Conservation (phyloP, 2,888 invertebrate species). For the Syrista parreyssii region DNA sequence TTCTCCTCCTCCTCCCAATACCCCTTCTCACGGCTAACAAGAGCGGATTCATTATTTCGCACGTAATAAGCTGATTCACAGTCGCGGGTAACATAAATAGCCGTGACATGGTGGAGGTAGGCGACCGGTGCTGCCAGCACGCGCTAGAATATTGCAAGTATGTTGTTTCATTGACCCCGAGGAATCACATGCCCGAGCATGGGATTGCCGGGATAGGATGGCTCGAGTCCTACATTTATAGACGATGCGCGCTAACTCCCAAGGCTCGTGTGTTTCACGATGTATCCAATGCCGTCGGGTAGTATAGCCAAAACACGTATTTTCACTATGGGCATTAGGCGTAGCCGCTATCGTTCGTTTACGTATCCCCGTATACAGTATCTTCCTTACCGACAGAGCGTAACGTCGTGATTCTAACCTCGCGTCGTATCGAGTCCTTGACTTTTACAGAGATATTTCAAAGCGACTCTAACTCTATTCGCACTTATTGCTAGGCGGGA, state of each 20-base stretch:
- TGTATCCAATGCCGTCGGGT: neutral
- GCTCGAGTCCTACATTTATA: neutral
- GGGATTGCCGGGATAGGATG: neutral
- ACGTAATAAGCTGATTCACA: slow-evolving; percentile 15
- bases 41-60: slow-evolving; percentile 1
- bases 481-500: neutral
- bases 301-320: neutral
- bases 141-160: slow-evolving; percentile 3
- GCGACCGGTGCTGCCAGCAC: slow-evolving; percentile 4
- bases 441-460: neutral
- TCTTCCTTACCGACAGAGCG: neutral
- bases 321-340: neutral
- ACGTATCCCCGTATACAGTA: neutral
- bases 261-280: neutral
- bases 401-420: neutral
- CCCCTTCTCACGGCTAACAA: neutral
- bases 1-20: neutral
- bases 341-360: too few species aligned
- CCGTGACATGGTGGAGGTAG: slow-evolving; percentile 12
- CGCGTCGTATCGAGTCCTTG: neutral
- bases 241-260: neutral
- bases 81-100: slow-evolving; percentile 18
- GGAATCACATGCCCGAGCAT: neutral
- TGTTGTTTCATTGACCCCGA: slow-evolving; percentile 3
- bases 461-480: neutral